These are phyloP conservation scores for Psittacula derbiana DNA, from an alignment of 2,797 vertebrate genomes.

Conservation along the genomic window DNA sequence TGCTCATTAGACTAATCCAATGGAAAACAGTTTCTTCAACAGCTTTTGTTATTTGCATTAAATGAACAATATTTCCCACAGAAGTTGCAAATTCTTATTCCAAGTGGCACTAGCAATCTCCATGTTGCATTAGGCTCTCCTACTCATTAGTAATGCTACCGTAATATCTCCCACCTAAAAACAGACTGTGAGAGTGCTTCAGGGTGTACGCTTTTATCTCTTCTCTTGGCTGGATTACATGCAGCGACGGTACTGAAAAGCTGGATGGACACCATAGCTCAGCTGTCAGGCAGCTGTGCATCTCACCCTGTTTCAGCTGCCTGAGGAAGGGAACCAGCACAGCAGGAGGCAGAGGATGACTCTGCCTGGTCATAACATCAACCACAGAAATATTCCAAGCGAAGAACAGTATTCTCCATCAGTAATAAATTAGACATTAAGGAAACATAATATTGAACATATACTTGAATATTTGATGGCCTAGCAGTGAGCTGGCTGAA, in stretches of 20 bases:
- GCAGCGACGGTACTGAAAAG: neutral
- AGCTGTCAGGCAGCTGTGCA: fast-evolving
- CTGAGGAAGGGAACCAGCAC: neutral
- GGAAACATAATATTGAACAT: neutral
- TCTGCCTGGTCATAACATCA: neutral
- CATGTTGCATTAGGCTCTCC: fast-evolving
- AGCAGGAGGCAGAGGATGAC: neutral
- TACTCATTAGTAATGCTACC: neutral
- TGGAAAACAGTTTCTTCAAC: neutral
- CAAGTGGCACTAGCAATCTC: neutral
- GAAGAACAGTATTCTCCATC: neutral
- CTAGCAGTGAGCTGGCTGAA: neutral
- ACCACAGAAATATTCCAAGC: neutral
- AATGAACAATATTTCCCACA: neutral
- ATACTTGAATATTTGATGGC: neutral
- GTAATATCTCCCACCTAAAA: neutral
- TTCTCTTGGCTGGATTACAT: neutral
- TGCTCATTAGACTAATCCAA: neutral
- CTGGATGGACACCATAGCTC: neutral
- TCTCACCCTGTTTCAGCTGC: neutral
- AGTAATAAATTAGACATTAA: neutral
- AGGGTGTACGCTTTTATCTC: neutral
- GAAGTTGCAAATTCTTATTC: neutral
- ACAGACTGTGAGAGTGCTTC: neutral
- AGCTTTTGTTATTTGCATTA: neutral